Evolutionary conservation across 2,797 vertebrate species (phyloP), one percentile per base, ranked within the genome.

Genomic region (Anguilla obscura): DNA sequence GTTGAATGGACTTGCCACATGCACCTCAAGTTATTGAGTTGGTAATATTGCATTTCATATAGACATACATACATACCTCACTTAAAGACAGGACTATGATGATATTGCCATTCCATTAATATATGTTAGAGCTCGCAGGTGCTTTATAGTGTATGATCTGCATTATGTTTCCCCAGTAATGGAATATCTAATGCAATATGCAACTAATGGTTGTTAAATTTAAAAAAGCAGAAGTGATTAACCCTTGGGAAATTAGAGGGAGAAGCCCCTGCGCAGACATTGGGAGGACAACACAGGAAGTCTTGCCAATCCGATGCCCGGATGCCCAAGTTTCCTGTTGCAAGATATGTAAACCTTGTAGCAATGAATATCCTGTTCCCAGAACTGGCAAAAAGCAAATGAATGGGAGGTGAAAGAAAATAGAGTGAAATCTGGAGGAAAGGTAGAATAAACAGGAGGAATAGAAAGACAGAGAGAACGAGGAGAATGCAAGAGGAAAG

Each of bases 251-350:
- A 69, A 69, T 6, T 4, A 27, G 24, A 69, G n/a, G 63, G 24
- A 69, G 63, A 69, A 69, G 63, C 63, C 63, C 63, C 24, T 1
- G 63, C 24, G 9, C 63, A 69, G 63, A 69, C 24, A 27, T 24
- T 27, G 6, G 24, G 9, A 69, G 8, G 63, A 69, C 24, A 58
- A 18, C 56, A 58, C 16, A 58, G 56, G 56, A 82, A 48, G 45
- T 50, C 79, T 18, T 82, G 79, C 7, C 40, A 18, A 48, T 45
- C 33, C 40, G 5, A 45, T 21, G 14, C 33, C 45, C 18, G 24
- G 79, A 82, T 48, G 40, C 45, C 40, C 21, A n/a, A 45, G 45
- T 82, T 82, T 82, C 45, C 79, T n/a, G 45, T 50, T 82, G 79
- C 79, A 24, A 14, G 79, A n/a, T 14, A 2, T n/a, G 79, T 48